Evolutionary conservation across 2,113 vertebrate species (phyloP), one percentile per base, ranked within the genome.

Genomic region (Notothenia rossii): DNA sequence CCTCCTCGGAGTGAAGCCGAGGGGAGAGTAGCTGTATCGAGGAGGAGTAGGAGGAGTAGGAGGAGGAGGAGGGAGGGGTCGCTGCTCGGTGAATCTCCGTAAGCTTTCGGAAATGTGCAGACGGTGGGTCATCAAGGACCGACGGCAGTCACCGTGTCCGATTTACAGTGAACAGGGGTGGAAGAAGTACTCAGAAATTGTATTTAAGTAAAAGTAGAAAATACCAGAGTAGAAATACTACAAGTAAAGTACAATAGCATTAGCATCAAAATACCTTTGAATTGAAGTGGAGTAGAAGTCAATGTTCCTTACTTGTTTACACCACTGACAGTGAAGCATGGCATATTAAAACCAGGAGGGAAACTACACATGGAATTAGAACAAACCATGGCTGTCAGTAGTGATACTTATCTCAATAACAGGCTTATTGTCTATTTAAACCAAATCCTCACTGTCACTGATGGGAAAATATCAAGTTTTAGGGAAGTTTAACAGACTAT

Each of bases 1-100:
- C 94, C 88, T 93, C 91, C 91, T 89, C 92, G 91, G 88, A 94
- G 90, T 92, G 75, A 49, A 91, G 86, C 91, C 88, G 92, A 91
- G 86, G 91, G 86, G 88, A 93, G 94, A 94, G 89, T 92, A 84
- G 69, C 82, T 65, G 87, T 72, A 62, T 88, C 82, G 29, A 29
- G 29, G 79, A 0, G 29, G 56, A 36, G 8, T 17, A 60, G 25
- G 92, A 86, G 84, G 89, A 68, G 76, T 77, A 43, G 71, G 84
- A n/a, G 51, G 54, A 2, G 11, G 20, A 7, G 88, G 89, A 91
- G 91, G 91, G 93, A 82, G 45, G 87, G 90, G 76, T 90, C 82
- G 85, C 75, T 77, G 81, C 63, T 88, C 86, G 83, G 87, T 88
- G 81, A 86, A 84, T 87, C 90, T 91, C 85, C 83, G 89, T 77